Evolutionary conservation across 2,797 vertebrate genomes (phyloP), one percentile per base, ranked within the genome.

Genomic region (Hoplostethus mediterraneus): DNA sequence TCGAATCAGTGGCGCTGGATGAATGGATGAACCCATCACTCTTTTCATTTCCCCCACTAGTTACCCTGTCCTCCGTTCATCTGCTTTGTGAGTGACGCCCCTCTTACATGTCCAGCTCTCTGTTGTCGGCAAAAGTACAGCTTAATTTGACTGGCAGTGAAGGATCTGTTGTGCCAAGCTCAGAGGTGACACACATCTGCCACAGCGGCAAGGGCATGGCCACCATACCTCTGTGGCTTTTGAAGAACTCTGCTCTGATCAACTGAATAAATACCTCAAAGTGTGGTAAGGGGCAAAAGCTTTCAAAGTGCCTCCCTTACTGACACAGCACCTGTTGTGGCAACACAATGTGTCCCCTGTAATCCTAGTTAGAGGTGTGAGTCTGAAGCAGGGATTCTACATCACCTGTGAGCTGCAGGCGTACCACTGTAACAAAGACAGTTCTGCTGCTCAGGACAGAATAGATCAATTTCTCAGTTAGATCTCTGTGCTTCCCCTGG

Each of bases 91-190:
- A 81, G 25, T 60, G 38, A 82, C 61, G 44, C 1, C 44, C 42
- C 36, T 7, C 9, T 57, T 17, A 74, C 53, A 17, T 21, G 10
- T 58, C 60, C 63, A 49, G 44, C 52, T 40, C 58, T 73, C 40
- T 62, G 54, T 77, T 59, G 59, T 36, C 7, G 0, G 16, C 58
- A 10, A 63, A 21, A 16, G 31, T 28, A 13, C 33, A 5, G 59
- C 57, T 64, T 71, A 14, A 68, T 71, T 55, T 70, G 2, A n/a
- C 47, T 55, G 69, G 31, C 77, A 55, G 57, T 67, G 75, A 85
- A 45, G 1, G 44, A 79, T 76, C 31, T 67, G n/a, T 58, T 66
- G 31, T 57, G 45, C 48, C 0, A 21, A 49, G 56, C 28, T 69
- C 45, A 60, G 56, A 25, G 16, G 53, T 58, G 44, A 67, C 31